Conservation (phyloP, 2,888 invertebrate genomes). For the Cyclophora punctaria region DNA sequence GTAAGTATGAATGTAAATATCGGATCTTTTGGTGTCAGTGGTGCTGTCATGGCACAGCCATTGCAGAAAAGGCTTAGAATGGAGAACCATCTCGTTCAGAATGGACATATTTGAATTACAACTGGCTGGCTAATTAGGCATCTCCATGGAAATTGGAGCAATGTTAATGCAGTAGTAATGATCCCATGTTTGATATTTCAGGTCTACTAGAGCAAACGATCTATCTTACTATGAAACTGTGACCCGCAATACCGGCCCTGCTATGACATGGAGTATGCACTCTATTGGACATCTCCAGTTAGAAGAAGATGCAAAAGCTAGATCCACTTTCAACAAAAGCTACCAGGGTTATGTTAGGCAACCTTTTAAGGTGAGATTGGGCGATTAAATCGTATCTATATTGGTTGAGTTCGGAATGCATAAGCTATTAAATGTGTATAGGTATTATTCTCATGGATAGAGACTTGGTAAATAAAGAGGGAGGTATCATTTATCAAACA, state of each 20-base stretch:
- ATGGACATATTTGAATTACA: too few relatives aligned
- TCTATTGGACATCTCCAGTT: constrained; percentile 69
- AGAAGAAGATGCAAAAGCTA: constrained; percentile 50
- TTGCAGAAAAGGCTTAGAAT: too few relatives aligned
- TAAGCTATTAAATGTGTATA: too few relatives aligned
- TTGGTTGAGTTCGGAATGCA: background rate
- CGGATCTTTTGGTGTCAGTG: too few relatives aligned
- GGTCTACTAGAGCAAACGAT: constrained; percentile 70
- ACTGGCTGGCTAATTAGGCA: too few relatives aligned
- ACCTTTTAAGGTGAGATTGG: constrained; percentile 69
- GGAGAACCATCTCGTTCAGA: too few relatives aligned
- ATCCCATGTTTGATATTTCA: constrained; percentile 19
- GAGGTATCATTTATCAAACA: too few relatives aligned
- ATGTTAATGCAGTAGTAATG: too few relatives aligned
- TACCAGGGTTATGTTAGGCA: constrained; percentile 71
- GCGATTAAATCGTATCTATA: background rate
- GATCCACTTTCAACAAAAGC: constrained; percentile 64
- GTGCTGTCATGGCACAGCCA: too few relatives aligned
- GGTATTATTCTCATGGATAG: too few relatives aligned
- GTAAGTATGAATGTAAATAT: constrained; percentile 34
- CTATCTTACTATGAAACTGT: constrained; percentile 71
- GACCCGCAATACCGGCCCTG: constrained; percentile 71
- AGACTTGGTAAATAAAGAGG: too few relatives aligned
- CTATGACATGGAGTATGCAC: constrained; percentile 80
- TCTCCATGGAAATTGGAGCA: too few relatives aligned